These are phyloP conservation scores for Cercopithecus mona DNA, from an alignment of 2,113 vertebrate species.

Conservation along the genomic window DNA sequence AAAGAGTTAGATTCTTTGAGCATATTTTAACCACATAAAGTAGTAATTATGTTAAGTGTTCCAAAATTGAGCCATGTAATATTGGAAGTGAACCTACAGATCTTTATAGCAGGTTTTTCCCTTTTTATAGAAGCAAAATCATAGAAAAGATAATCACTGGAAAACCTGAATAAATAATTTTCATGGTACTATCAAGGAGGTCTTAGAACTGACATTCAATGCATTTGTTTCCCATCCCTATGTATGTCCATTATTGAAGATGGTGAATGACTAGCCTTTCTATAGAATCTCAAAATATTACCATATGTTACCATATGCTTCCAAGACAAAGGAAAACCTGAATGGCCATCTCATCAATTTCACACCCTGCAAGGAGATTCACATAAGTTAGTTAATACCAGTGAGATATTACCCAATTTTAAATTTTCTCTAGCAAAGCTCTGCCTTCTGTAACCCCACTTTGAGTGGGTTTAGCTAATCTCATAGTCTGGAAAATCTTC, in stretches of 20 bases:
- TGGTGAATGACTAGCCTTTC: neutral
- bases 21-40: neutral
- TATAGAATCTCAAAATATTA: neutral
- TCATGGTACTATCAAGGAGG: neutral
- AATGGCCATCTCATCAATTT: neutral
- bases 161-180: neutral
- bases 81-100: constrained; percentile 10
- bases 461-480: neutral
- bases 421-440: neutral
- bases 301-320: neutral
- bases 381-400: neutral
- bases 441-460: neutral
- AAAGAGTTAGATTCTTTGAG: neutral
- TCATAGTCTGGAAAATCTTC: neutral
- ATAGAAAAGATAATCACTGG: neutral
- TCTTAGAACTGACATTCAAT: neutral
- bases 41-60: constrained; percentile 26
- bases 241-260: neutral
- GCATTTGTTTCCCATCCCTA: neutral
- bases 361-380: neutral
- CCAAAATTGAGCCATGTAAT: neutral
- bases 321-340: neutral
- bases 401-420: neutral
- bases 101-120: neutral
- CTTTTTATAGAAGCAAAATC: neutral